These are phyloP conservation scores for Neomicropteryx cornuta DNA, from an alignment of 1,140 invertebrate genomes.

Conservation along the genomic window DNA sequence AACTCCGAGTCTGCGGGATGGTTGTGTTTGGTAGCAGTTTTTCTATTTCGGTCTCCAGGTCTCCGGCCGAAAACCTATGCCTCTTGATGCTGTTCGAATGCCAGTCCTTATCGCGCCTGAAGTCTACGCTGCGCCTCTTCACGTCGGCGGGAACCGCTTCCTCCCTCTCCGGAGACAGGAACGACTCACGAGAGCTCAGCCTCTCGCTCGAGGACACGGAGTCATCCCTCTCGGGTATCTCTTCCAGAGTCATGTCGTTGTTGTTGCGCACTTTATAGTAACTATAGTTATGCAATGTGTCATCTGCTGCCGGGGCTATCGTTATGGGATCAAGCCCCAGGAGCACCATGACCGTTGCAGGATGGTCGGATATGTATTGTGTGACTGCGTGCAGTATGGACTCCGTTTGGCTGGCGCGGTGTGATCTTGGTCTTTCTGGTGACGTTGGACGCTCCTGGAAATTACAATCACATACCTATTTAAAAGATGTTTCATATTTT, in stretches of 20 bases:
- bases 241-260: constrained; percentile 27
- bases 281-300: constrained; percentile 22
- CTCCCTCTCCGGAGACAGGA: constrained; percentile 17
- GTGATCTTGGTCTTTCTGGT: constrained; percentile 27
- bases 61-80: constrained; percentile 34
- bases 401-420: constrained; percentile 35
- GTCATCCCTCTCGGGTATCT: constrained; percentile 31
- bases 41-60: constrained; percentile 32
- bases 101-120: constrained; percentile 23
- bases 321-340: constrained; percentile 34
- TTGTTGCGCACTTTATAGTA: constrained; percentile 26
- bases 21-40: constrained; percentile 26
- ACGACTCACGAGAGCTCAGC: no score
- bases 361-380: constrained; percentile 38
- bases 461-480: no score
- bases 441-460: constrained; percentile 30
- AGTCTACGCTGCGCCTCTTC: constrained; percentile 21
- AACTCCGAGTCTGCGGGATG: constrained; percentile 33
- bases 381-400: constrained; percentile 35
- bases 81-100: constrained; percentile 23
- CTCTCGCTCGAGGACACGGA: constrained; percentile 28
- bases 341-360: constrained; percentile 37
- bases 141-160: constrained; percentile 23
- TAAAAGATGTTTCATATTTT: no score
- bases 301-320: constrained; percentile 24